These are phyloP conservation scores for Fulmarus glacialis DNA, from an alignment of 2,113 vertebrate genomes.

Conservation along the genomic window DNA sequence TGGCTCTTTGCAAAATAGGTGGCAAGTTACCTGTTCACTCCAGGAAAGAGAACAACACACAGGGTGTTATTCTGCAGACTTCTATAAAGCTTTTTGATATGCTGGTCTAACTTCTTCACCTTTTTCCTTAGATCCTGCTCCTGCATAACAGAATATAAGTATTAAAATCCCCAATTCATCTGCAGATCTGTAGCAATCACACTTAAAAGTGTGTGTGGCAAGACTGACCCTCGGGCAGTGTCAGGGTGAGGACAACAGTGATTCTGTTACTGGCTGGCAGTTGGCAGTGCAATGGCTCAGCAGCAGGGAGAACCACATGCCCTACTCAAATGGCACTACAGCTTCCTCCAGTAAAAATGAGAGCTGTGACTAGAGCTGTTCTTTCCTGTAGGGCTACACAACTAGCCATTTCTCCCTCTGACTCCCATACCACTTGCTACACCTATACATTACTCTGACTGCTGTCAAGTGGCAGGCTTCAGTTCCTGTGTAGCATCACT, in stretches of 20 bases:
- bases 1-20: neutral
- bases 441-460: neutral
- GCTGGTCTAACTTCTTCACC: conserved; percentile 78
- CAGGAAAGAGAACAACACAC: conserved; percentile 84
- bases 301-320: neutral
- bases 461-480: neutral
- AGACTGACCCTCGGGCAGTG: neutral
- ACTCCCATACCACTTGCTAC: too few species aligned
- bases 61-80: conserved; percentile 77
- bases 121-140: conserved; percentile 65
- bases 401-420: neutral
- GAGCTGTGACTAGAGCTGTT: neutral
- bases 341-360: neutral
- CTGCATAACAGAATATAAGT: conserved; percentile 43
- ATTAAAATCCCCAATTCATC: neutral
- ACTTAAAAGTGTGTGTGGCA: fast-evolving
- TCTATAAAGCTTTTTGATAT: conserved; percentile 80
- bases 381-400: neutral
- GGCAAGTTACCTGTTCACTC: conserved; percentile 75
- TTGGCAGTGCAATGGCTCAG: neutral
- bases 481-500: neutral
- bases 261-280: neutral
- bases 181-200: neutral
- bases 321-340: neutral
- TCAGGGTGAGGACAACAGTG: neutral